Evolutionary conservation across 2,113 vertebrate species (phyloP), one percentile per base, ranked within the genome.

Genomic region (Brevimyrus niger): DNA sequence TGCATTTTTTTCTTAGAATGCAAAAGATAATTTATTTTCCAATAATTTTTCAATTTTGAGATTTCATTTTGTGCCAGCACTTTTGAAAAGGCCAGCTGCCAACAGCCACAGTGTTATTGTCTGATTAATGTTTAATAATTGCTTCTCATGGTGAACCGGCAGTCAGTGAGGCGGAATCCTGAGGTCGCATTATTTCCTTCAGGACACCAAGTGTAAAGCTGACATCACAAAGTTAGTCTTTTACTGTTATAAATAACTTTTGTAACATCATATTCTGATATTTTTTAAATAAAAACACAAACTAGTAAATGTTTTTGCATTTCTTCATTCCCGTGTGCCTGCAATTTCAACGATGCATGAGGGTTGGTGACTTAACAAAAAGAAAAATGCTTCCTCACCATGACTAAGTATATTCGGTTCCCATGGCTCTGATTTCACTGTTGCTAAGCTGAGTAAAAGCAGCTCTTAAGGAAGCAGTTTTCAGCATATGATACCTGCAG

Each of bases 361-460:
- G 23, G 0, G 8, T 27, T 65, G 58, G 23, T n/a, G 7, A 61
- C n/a, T 23, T 61, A 42, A 42, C 15, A 61, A 76, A 88, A 2
- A 21, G 2, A 61, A 23, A 17, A 73, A 31, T 76, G 47, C 88
- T 88, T 44, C 19, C 47, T 88, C 88, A 88, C 8, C 44, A 31
- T 92, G 91, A 91, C 89, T 76, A 91, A 91, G 89, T 92, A 93
- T 10, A 23, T 42, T 73, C n/a, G 65, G 92, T 90, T 89, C 88
- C 86, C 5, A 8, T 87, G 15, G 82, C 46, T 58, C 82, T 27
- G 51, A 44, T 73, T 55, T 89, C 91, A 93, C 93, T 92, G 90
- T 46, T 27, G 3, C 38, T 46, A 8, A 35, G 31, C 42, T 51
- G 47, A 17, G 27, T 48, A 1, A 44, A 2, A 48, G 13, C 6